Conservation (phyloP, 1,140 invertebrate genomes). For the Antheraea mylitta region DNA sequence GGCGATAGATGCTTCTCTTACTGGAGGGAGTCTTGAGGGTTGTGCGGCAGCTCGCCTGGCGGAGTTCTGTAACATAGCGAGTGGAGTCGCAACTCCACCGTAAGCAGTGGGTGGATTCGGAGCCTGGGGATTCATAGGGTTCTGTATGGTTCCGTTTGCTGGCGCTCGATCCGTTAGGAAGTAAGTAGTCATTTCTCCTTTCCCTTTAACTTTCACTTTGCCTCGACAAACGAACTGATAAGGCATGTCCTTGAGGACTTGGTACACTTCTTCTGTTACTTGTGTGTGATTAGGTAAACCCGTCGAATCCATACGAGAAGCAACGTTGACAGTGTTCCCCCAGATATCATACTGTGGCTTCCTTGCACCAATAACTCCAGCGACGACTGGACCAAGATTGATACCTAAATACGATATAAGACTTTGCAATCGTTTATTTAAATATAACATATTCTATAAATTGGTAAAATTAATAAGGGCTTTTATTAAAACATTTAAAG, state of each 20-base stretch:
- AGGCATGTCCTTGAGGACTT: slow-evolving; percentile 84
- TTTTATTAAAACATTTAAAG: too few species aligned
- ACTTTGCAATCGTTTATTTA: slow-evolving; percentile 7
- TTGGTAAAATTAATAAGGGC: too few species aligned
- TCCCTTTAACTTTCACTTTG: slow-evolving; percentile 94
- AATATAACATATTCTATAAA: neutral
- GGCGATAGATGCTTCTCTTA: slow-evolving; percentile 74
- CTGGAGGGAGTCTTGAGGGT: slow-evolving; percentile 62
- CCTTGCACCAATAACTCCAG: slow-evolving; percentile 95
- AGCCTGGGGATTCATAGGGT: slow-evolving; percentile 41
- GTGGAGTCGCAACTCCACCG: slow-evolving; percentile 84
- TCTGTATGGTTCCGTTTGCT: slow-evolving; percentile 39
- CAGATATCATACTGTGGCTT: slow-evolving; percentile 98
- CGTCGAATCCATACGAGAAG: slow-evolving; percentile 93
- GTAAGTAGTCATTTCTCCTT: slow-evolving; percentile 96
- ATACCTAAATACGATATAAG: slow-evolving; percentile 81
- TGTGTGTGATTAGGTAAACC: slow-evolving; percentile 92
- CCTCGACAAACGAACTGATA: slow-evolving; percentile 91
- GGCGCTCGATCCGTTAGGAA: slow-evolving; percentile 86
- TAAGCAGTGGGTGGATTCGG: slow-evolving; percentile 78
- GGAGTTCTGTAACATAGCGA: slow-evolving; percentile 82
- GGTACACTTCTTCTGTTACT: slow-evolving; percentile 91
- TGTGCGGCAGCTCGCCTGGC: slow-evolving; percentile 65
- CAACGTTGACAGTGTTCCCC: slow-evolving; percentile 97
- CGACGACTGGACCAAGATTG: slow-evolving; percentile 95